Base-by-base conservation (phyloP, 2,888 invertebrate genomes). In the Macrosoma leucophasiata region DNA sequence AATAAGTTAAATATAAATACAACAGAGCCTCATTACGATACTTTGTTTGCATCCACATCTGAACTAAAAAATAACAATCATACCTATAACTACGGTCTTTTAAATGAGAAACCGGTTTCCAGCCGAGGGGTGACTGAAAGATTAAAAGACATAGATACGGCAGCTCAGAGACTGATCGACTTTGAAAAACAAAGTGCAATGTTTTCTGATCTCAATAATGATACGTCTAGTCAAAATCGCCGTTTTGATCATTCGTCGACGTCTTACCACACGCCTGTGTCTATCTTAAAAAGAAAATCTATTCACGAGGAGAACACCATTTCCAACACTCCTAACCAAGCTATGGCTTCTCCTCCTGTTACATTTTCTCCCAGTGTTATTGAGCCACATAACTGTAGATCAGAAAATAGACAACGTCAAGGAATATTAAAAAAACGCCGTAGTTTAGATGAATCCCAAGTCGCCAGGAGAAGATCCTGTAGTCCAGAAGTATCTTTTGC, bases 381-480 rank as follows among this genome's bases (percentile, higher is more conserved):
- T 27, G 92, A 93, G 56, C 86, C 88, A 9, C 86, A 88, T 15
- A 86, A 87, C 35, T 78, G 85, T 35, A 84, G 84, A 13, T 72
- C 84, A 18, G 75, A 75, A 39, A 84, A 81, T 33, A 77, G 85
- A 42, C 87, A 90, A 46, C 88, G 90, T 33, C 92, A 92, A 66
- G 93, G 93, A 25, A 94, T 94, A 59, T 81, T 93, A 44, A 94
- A 94, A 70, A 94, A 94, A 74, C 89, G 93, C 17, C 89, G 92
- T 35, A 94, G 94, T 58, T 79, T 94, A 48, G 94, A 94, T 51
- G 94, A 94, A 62, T 90, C 89, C 13, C 89, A 91, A 67, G 90
- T 91, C 31, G 81, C 89, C 43, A 75, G 90, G 24, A 86, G 89
- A 48, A 84, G 90, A 31, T 90, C 90, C 33, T 90, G 89, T 49